Conservation (phyloP, 2,888 invertebrate species). For the Sussaba pulchella region DNA sequence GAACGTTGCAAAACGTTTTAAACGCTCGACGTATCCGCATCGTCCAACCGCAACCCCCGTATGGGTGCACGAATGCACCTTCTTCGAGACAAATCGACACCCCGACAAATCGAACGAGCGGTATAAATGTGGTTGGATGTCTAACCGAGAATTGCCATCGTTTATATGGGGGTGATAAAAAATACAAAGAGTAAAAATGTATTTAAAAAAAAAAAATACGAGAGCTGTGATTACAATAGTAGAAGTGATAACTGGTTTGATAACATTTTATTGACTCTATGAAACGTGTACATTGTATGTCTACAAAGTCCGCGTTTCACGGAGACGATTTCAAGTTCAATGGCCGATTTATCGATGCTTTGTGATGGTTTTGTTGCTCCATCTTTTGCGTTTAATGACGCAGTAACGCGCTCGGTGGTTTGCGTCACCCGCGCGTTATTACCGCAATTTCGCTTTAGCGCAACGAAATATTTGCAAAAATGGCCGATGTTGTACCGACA, state of each 20-base stretch:
- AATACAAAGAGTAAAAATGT: too few species aligned
- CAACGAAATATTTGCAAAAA: neutral
- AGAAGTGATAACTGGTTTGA: slow-evolving; percentile 33
- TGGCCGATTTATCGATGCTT: slow-evolving; percentile 70
- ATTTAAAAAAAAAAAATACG: slow-evolving; percentile 54
- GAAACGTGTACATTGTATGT: slow-evolving; percentile 38
- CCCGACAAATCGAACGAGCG: slow-evolving; percentile 74
- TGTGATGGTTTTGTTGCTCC: slow-evolving; percentile 65
- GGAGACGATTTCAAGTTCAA: slow-evolving; percentile 72
- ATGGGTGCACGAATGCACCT: slow-evolving; percentile 67
- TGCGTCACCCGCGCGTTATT: slow-evolving; percentile 66
- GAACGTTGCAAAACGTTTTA: slow-evolving; percentile 59
- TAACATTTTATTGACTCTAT: slow-evolving; percentile 58
- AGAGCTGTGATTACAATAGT: slow-evolving; percentile 35
- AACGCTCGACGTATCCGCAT: slow-evolving; percentile 51
- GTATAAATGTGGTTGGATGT: slow-evolving; percentile 80
- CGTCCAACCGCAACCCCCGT: slow-evolving; percentile 3
- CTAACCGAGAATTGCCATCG: slow-evolving; percentile 76
- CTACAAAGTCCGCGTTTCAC: slow-evolving; percentile 16
- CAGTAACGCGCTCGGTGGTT: slow-evolving; percentile 57
- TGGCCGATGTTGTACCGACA: neutral
- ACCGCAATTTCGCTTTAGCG: slow-evolving; percentile 42
- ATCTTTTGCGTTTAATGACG: slow-evolving; percentile 48
- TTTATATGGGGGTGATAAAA: slow-evolving; percentile 58
- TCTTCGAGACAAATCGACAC: slow-evolving; percentile 79